Base-by-base conservation (phyloP, 2,888 invertebrate species). In the Hypena proboscidalis region DNA sequence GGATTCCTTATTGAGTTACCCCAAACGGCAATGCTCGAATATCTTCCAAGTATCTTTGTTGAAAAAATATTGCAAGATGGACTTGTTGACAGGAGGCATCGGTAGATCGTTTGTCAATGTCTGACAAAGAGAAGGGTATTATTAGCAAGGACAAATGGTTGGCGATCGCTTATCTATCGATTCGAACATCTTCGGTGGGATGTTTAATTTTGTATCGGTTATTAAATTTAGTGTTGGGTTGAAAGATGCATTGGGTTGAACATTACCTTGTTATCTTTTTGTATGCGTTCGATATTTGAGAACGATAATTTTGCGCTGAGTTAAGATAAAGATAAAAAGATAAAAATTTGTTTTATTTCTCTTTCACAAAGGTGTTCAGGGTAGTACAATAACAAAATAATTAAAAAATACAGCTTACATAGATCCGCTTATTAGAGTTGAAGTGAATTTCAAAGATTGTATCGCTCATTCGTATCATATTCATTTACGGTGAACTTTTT, bases 61-160 rank as follows among this genome's bases (percentile, higher is more conserved):
- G 60, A 66, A 67, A 66, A 75, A 76, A 77, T 68, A 74, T 66
- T 58, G 56, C 59, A 46, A 50, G 53, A 45, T 58, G 63, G 69
- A 75, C 75, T 77, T 76, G 65, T 70, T 77, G 77, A 78, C 80
- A 74, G 68, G 68, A 67, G 67, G 60, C 67, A 73, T 69, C 64
- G 57, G 55, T 57, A 60, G 62, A 61, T 72, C 70, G 74, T 83
- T 75, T 76, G 63, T 73, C 75, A 76, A 75, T 42, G 75, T 76
- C 74, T 43, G 46, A 33, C 49, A 57, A n/a, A n/a, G 47, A 58
- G 52, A 51, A 52, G 47, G 62, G 64, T 75, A 75, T 79, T 77
- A 75, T 79, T 78, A 77, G 72, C 67, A 64, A 64, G 70, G 75
- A 81, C 77, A 82, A 82, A 83, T 78, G 75, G 74, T 67, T 47